phyloP scores from a whole-genome alignment of 2,797 vertebrate species.

The Aselliscus stoliczkanus region DNA sequence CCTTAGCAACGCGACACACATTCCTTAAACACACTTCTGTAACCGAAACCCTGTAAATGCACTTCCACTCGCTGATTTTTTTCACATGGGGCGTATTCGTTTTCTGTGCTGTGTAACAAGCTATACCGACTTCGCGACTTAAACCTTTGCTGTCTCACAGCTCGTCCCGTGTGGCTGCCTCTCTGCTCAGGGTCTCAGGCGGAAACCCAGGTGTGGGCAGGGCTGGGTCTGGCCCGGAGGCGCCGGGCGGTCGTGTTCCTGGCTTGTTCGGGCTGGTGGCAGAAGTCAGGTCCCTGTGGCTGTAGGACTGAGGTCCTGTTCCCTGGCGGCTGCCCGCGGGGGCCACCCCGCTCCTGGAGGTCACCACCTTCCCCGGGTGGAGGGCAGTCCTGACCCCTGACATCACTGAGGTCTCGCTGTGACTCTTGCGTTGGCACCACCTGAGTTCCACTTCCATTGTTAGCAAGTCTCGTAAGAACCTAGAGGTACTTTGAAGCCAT shows the following conservation, averaged over 20 bases:
- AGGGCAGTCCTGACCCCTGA: no score
- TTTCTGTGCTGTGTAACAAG: no score
- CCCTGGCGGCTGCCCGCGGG: not conserved
- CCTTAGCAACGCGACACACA: no score
- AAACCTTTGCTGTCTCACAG: not conserved
- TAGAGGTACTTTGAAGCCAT: no score
- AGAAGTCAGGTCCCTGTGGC: not conserved
- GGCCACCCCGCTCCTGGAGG: not conserved
- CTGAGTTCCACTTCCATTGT: no score
- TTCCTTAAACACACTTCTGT: no score
- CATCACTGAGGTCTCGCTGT: not conserved
- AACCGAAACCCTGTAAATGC: no score
- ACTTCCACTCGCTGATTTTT: no score
- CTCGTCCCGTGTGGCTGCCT: not conserved
- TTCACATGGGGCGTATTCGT: no score
- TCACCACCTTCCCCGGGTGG: no score
- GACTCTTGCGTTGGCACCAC: not conserved
- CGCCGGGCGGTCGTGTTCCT: accelerated
- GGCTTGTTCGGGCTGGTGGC: not conserved
- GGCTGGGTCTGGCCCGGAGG: not conserved
- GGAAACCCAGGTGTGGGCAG: not conserved
- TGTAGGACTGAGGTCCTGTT: not conserved
- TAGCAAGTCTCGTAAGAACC: accelerated
- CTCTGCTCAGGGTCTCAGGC: not conserved
- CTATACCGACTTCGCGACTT: no score